Evolutionary conservation across 2,888 invertebrate species (phyloP), one percentile per base, ranked within the genome.

Genomic region (Euproctis similis): DNA sequence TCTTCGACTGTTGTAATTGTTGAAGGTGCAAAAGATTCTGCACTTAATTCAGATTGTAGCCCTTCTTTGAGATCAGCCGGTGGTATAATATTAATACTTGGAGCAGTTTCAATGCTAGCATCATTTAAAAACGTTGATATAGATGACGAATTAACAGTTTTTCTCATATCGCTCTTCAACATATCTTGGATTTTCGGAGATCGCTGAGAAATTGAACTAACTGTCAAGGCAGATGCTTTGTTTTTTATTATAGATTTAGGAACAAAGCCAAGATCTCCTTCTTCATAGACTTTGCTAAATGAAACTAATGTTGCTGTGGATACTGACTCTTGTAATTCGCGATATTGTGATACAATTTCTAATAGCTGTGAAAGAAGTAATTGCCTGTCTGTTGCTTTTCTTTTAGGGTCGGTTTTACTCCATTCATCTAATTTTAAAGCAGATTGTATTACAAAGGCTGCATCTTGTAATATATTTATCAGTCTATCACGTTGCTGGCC

Each of bases 201-300:
- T 26, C 11, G 19, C 12, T 26, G 28, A n/a, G 13, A 5, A 12
- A 12, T 12, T 4, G 25, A 9, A 1, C 3, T 2, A 17, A 8
- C 6, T 2, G 19, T 19, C 0, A 10, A 11, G 5, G n/a, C 51
- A 8, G 60, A 59, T 40, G 11, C 39, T 58, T 64, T 74, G 30
- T 65, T 75, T 32, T 69, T 78, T 8, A 40, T 23, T 11, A 36
- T 21, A 9, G 61, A 46, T 49, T 87, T 88, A 0, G 89, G 90
- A 37, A 90, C 73, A 42, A 91, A 89, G 5, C 91, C 91, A 34
- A 90, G 84, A 59, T 89, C 89, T 7, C 91, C 91, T 40, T 87
- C 86, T 26, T 82, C 73, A 45, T 91, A 91, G 11, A 88, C 71
- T 19, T 82, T 84, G 1, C 71, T 76, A 12, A 87, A 54, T 0